Percentiles rank a stretch among this genome's conserved stretches.
Evolutionary conservation across 2,113 vertebrate genomes (phyloP).

Genomic region (Ovis aries): DNA sequence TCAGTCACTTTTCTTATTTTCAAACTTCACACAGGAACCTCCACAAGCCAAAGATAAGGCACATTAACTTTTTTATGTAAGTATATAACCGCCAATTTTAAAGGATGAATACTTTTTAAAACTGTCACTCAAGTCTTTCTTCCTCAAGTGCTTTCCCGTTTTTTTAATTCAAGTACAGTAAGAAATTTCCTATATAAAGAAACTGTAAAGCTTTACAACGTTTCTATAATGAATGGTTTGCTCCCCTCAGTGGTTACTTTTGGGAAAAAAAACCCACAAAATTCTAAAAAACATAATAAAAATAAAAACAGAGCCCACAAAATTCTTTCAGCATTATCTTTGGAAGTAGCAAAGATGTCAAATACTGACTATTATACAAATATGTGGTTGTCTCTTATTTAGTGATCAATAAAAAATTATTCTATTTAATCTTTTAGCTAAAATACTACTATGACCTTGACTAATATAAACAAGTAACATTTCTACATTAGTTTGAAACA

Average conservation of each 20-base stretch:
- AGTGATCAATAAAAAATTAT: not conserved
- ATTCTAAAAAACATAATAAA: not conserved
- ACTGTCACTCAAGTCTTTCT: not conserved
- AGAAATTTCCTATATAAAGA: constrained; percentile 19
- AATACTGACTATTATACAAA: not conserved
- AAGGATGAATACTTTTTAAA: not conserved
- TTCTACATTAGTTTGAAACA: not conserved
- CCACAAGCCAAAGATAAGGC: not conserved
- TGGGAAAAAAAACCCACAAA: not conserved
- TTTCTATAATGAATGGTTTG: constrained; percentile 6
- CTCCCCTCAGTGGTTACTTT: constrained; percentile 60
- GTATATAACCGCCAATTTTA: not conserved
- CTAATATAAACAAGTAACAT: not conserved
- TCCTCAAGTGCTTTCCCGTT: not conserved
- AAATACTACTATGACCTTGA: not conserved
- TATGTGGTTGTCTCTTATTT: not conserved
- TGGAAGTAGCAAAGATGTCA: not conserved
- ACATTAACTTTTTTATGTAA: not conserved
- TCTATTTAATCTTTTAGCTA: not conserved
- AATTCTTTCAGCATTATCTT: not conserved
- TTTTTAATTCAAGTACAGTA: not conserved
- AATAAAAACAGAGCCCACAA: not conserved
- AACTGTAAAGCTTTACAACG: not conserved
- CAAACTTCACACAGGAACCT: not conserved
- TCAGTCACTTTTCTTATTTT: not conserved